Conservation (phyloP, 2,797 vertebrate species). For the Coregonus sp. region DNA sequence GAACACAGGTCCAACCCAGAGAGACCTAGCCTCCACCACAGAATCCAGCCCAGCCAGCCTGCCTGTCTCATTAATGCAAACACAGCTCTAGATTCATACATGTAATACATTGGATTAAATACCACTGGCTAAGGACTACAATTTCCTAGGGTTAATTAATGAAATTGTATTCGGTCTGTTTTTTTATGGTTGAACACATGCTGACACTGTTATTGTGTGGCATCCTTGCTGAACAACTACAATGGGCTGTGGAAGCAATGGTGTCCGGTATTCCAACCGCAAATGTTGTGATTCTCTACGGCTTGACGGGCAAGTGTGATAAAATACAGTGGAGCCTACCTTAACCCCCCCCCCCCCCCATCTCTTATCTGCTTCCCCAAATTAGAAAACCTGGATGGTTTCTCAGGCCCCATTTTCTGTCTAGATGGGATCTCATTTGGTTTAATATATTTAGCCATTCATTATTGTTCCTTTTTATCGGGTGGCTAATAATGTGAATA, state of each 20-base stretch:
- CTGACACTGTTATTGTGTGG: conserved; percentile 72
- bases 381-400: conserved; percentile 68
- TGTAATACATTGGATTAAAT: conserved; percentile 72
- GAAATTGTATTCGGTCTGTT: conserved; percentile 73
- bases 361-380: conserved; percentile 70
- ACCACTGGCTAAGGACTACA: conserved; percentile 71
- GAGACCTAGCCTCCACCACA: background rate
- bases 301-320: conserved; percentile 56
- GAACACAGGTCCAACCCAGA: conserved; percentile 31
- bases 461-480: conserved; percentile 77
- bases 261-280: conserved; percentile 65
- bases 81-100: conserved; percentile 66
- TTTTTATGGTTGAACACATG: conserved; percentile 76
- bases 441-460: conserved; percentile 78
- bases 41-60: no score
- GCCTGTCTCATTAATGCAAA: conserved; percentile 60
- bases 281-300: conserved; percentile 65
- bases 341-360: conserved; percentile 54
- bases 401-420: conserved; percentile 66
- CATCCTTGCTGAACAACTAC: conserved; percentile 59
- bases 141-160: conserved; percentile 80
- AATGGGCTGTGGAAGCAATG: conserved; percentile 22
- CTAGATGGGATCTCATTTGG: conserved; percentile 74
- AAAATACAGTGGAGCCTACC: conserved; percentile 61
- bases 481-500: conserved; percentile 78